A percentile compares a stretch with the other conserved stretches of the same genome.
These are phyloP conservation scores for Drosophila multiciliata DNA, from an alignment of 2,888 invertebrate species.

Conservation along the genomic window DNA sequence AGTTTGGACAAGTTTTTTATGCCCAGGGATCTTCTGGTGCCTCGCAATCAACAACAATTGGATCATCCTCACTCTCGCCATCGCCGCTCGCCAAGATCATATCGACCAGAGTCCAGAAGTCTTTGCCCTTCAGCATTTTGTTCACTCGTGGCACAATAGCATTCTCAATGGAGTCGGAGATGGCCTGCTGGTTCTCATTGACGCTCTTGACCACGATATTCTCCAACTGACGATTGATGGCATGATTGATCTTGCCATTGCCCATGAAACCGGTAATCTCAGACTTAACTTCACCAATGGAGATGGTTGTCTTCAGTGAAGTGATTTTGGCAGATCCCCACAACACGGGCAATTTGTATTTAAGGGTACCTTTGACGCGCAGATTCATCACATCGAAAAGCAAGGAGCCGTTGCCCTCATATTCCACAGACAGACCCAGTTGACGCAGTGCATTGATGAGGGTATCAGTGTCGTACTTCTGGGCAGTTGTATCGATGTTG, in stretches of 20 bases:
- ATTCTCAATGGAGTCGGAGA: constrained; percentile 78
- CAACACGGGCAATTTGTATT: constrained; percentile 79
- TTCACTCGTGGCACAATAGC: constrained; percentile 74
- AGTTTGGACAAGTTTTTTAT: constrained; percentile 33
- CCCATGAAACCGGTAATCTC: constrained; percentile 78
- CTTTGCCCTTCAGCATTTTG: constrained; percentile 76
- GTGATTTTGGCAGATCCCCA: constrained; percentile 81
- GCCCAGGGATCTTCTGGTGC: constrained; percentile 82
- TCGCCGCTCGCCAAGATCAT: constrained; percentile 67
- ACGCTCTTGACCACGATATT: constrained; percentile 64
- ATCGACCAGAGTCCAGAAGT: constrained; percentile 78
- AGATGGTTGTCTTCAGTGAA: constrained; percentile 71
- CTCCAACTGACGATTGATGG: constrained; percentile 75
- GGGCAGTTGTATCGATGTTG: constrained; percentile 72
- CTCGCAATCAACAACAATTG: constrained; percentile 72
- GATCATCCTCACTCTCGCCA: constrained; percentile 74
- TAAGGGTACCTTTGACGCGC: constrained; percentile 72
- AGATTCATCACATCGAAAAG: constrained; percentile 76
- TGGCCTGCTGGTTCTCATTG: constrained; percentile 69
- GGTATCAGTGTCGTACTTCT: constrained; percentile 78
- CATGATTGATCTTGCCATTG: constrained; percentile 63
- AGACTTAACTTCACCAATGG: constrained; percentile 69
- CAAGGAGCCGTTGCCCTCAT: constrained; percentile 76
- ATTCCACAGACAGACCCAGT: constrained; percentile 73
- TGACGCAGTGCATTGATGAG: constrained; percentile 70